A percentile compares a stretch with the other conserved stretches of the same genome.
Conservation (phyloP, 2,113 vertebrate genomes). For the Neolamprologus variostigma region DNA sequence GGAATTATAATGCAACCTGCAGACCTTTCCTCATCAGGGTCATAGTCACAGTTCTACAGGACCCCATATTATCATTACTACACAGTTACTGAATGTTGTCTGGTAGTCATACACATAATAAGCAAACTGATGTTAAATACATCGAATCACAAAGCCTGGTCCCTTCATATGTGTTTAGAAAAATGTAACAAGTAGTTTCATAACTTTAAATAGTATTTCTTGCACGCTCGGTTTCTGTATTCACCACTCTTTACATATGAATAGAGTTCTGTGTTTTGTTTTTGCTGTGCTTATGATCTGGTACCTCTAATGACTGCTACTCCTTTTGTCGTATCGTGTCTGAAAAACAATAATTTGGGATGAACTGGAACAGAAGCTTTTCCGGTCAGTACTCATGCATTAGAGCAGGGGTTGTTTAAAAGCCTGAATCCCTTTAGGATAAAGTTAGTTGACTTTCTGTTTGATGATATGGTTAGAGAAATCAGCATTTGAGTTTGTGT, state of each 20-base stretch:
- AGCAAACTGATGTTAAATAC: not conserved
- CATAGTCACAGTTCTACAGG: not conserved
- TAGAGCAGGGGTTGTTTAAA: not conserved
- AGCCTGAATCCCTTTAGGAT: not conserved
- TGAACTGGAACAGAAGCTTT: not conserved
- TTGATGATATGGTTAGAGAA: not conserved
- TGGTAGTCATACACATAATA: not conserved
- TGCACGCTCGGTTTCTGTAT: not conserved
- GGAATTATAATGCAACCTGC: not conserved
- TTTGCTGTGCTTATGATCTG: not conserved
- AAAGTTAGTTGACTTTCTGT: not conserved
- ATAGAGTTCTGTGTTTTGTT: not conserved
- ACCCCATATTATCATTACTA: not conserved
- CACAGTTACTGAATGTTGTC: not conserved
- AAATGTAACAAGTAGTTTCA: not conserved
- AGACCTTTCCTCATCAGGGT: not conserved
- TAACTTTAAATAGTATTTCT: not conserved
- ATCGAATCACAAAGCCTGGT: fast-evolving
- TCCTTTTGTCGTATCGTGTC: not conserved
- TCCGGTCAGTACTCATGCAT: not conserved
- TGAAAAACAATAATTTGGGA: not conserved
- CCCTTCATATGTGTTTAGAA: not conserved
- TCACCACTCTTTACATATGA: not conserved
- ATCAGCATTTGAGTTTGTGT: not conserved
- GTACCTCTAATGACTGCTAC: not conserved